Percentiles rank a stretch among this genome's conserved stretches.
Conservation (phyloP, 2,113 vertebrate genomes). For the Aix galericulata region DNA sequence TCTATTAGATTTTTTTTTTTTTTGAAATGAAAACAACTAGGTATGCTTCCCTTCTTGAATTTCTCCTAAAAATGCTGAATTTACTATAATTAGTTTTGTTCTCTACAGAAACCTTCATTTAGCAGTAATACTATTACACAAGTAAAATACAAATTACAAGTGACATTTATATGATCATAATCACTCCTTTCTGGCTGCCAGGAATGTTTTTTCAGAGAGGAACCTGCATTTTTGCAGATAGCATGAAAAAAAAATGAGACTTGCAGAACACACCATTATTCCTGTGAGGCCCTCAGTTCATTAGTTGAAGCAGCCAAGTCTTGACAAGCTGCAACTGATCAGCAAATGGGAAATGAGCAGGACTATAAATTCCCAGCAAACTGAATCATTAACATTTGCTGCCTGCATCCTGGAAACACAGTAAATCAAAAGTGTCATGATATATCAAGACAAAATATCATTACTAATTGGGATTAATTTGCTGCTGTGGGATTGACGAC, state of each 20-base stretch:
- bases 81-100: constrained; percentile 76
- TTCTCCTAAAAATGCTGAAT: constrained; percentile 57
- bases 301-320: constrained; percentile 80
- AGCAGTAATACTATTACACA: constrained; percentile 74
- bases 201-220: constrained; percentile 69
- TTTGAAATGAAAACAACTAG: constrained; percentile 67
- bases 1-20: constrained; percentile 40
- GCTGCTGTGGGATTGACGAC: constrained; percentile 78
- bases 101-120: constrained; percentile 72
- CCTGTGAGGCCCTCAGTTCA: constrained; percentile 78
- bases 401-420: constrained; percentile 79
- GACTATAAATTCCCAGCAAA: constrained; percentile 83
- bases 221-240: constrained; percentile 80
- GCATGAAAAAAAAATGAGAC: constrained; percentile 67
- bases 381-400: constrained; percentile 85
- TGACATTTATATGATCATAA: constrained; percentile 82
- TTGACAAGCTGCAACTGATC: constrained; percentile 80
- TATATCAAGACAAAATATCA: constrained; percentile 84
- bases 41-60: constrained; percentile 61
- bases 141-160: constrained; percentile 80
- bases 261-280: constrained; percentile 76
- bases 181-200: constrained; percentile 73
- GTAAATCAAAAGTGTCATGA: constrained; percentile 84
- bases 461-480: constrained; percentile 89
- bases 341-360: constrained; percentile 84